A percentile compares a stretch with the other conserved stretches of the same genome.
These are phyloP conservation scores for Acestrorhynchus altus DNA, from an alignment of 2,797 vertebrate species.

Conservation along the genomic window DNA sequence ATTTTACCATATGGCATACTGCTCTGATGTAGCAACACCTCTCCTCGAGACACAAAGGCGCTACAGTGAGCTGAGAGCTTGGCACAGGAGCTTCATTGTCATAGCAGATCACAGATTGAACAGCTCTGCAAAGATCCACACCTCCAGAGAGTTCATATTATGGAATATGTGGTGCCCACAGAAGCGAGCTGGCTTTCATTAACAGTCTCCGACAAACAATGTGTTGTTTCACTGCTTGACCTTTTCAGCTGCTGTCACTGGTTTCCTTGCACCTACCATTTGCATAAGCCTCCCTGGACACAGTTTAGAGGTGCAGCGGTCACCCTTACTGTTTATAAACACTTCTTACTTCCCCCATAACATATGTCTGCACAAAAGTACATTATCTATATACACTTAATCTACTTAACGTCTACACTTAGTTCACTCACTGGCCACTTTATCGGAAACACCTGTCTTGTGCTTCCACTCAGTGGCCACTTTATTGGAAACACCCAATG, in stretches of 20 bases:
- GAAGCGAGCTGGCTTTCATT: slow-evolving; percentile 1
- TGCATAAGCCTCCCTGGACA: background rate
- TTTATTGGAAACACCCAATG: background rate
- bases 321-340: background rate
- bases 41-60: background rate
- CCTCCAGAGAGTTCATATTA: background rate
- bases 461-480: background rate
- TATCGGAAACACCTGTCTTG: background rate
- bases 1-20: background rate
- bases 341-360: background rate
- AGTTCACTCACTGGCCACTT: background rate
- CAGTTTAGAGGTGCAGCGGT: background rate
- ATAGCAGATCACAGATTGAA: background rate
- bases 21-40: slow-evolving; percentile 2
- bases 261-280: background rate
- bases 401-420: too few species aligned
- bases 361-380: background rate
- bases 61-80: slow-evolving; percentile 1
- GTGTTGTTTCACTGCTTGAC: background rate
- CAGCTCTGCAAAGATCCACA: background rate
- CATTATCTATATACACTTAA: background rate
- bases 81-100: background rate
- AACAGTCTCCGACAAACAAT: background rate
- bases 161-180: background rate
- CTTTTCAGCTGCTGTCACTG: slow-evolving; percentile 1